phyloP scores from a whole-genome alignment of 2,888 invertebrate species.

The Aphidius colemani region DNA sequence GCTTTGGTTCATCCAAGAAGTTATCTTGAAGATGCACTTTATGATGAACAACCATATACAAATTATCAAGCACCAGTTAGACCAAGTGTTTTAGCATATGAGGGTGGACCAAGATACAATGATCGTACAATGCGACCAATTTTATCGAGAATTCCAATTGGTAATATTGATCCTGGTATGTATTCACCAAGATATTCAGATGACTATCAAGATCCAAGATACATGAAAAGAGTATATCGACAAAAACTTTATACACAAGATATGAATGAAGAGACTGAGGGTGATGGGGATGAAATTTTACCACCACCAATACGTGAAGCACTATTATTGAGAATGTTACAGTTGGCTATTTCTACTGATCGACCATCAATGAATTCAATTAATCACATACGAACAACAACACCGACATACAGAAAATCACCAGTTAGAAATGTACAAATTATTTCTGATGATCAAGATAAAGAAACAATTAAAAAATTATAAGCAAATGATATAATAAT shows the following conservation, averaged over 20 bases:
- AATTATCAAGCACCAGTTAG: constrained; percentile 59
- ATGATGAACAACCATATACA: constrained; percentile 56
- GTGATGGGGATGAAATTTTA: constrained; percentile 66
- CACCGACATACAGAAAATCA: constrained; percentile 58
- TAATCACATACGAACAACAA: constrained; percentile 37
- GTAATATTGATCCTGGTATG: constrained; percentile 33
- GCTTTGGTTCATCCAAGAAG: constrained; percentile 54
- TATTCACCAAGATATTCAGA: constrained; percentile 49
- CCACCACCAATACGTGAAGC: constrained; percentile 75
- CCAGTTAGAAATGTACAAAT: constrained; percentile 76
- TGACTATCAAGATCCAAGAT: constrained; percentile 51
- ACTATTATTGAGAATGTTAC: constrained; percentile 72
- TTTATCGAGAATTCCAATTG: constrained; percentile 39
- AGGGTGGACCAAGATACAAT: constrained; percentile 42
- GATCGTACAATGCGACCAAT: constrained; percentile 48
- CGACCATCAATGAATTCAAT: constrained; percentile 55
- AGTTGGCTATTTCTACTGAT: constrained; percentile 73
- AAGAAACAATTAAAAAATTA: constrained; percentile 51
- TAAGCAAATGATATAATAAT: constrained; percentile 27
- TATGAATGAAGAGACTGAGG: constrained; percentile 40
- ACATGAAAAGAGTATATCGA: constrained; percentile 52
- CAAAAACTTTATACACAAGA: constrained; percentile 52
- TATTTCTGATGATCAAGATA: constrained; percentile 65
- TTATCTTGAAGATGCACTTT: constrained; percentile 55
- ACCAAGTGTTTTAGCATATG: constrained; percentile 42